Conservation (phyloP, 23 tunicate species). For the Halocynthia aurantium region DNA sequence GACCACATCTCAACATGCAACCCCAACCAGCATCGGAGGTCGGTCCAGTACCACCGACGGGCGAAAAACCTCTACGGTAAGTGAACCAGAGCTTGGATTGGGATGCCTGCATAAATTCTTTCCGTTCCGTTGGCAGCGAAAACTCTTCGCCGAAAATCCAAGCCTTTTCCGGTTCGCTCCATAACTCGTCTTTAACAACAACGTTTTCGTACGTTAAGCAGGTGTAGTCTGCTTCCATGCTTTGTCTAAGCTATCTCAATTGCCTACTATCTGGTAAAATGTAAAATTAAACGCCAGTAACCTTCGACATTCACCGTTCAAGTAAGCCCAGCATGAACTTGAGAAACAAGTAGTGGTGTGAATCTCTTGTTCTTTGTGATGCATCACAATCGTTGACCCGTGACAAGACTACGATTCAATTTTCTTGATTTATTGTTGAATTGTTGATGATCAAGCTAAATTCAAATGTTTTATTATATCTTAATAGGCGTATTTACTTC, state of each 20-base stretch:
- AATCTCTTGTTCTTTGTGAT: too few species aligned
- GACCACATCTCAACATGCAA: slow-evolving; percentile 97
- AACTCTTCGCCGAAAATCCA: slow-evolving; percentile 47
- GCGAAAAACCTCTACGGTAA: slow-evolving; percentile 69
- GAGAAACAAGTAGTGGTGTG: too few species aligned
- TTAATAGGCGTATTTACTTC: too few species aligned
- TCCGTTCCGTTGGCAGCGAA: slow-evolving; percentile 38
- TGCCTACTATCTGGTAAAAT: too few species aligned
- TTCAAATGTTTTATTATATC: too few species aligned
- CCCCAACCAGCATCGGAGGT: slow-evolving; percentile 99
- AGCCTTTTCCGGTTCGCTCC: slow-evolving; percentile 35
- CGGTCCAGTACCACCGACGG: slow-evolving; percentile 93
- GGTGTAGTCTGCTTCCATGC: slow-evolving; percentile 11
- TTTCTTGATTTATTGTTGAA: too few species aligned
- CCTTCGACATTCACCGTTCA: too few species aligned
- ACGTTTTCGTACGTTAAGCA: slow-evolving; percentile 55
- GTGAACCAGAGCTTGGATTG: slow-evolving; percentile 89
- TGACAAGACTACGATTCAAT: too few species aligned
- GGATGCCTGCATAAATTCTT: slow-evolving; percentile 22
- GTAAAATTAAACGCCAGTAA: too few species aligned
- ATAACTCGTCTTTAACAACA: slow-evolving; percentile 29
- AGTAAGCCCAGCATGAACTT: too few species aligned
- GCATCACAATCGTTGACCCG: too few species aligned
- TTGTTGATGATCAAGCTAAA: too few species aligned
- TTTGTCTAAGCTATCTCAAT: neutral